Evolutionary conservation across 1,140 invertebrate species (phyloP).

Genomic region (Glossosoma conforme): DNA sequence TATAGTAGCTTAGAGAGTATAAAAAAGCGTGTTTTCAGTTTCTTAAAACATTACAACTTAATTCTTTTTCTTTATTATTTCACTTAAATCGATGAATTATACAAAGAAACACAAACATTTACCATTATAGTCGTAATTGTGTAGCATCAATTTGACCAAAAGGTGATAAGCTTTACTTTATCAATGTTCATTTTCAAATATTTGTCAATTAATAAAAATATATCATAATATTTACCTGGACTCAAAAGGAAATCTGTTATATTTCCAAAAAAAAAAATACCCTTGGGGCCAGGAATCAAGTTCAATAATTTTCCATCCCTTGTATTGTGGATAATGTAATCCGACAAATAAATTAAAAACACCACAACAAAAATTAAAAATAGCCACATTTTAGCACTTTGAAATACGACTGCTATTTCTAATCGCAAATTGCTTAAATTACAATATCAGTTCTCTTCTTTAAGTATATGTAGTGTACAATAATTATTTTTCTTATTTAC

Average conservation of each 20-base stretch:
- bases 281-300: constrained; percentile 2
- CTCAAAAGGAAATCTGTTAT: neutral
- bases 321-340: constrained; percentile 5
- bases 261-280: constrained; percentile 5
- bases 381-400: constrained; percentile 1
- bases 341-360: neutral
- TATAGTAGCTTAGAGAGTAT: no score
- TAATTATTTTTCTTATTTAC: no score
- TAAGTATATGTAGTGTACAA: no score
- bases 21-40: no score
- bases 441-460: no score
- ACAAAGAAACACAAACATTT: no score
- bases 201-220: neutral
- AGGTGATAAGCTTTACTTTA: neutral
- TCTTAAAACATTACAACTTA: no score
- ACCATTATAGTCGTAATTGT: no score
- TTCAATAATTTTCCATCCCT: constrained; percentile 2
- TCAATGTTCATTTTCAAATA: neutral
- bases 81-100: no score
- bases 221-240: constrained; percentile 3
- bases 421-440: no score
- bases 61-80: no score
- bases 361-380: neutral
- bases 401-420: neutral
- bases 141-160: no score